Conservation (phyloP, 1,140 invertebrate genomes). For the Drosophila sp. region DNA sequence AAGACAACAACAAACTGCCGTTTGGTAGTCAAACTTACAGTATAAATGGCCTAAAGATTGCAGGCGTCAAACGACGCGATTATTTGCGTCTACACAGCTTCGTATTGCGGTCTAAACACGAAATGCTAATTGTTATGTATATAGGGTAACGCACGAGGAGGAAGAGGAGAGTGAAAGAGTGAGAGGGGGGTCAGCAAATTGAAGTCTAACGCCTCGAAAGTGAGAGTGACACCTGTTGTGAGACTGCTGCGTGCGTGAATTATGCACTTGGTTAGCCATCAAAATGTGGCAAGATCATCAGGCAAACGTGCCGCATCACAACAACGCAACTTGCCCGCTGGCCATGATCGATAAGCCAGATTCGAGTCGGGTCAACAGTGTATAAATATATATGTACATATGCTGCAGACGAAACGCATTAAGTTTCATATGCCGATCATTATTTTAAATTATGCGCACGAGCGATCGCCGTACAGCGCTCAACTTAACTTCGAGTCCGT, state of each 20-base stretch:
- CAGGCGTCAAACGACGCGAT: conserved; percentile 63
- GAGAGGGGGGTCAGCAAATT: conserved; percentile 13
- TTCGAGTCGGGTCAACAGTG: conserved; percentile 4
- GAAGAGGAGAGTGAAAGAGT: not conserved
- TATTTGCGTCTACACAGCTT: conserved; percentile 52
- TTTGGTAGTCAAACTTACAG: conserved; percentile 36
- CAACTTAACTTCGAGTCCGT: not conserved
- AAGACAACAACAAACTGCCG: conserved; percentile 30
- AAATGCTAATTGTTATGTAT: conserved; percentile 75
- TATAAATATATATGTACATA: too few species aligned
- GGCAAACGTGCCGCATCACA: conserved; percentile 15
- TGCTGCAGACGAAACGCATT: conserved; percentile 69
- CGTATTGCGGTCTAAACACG: conserved; percentile 15
- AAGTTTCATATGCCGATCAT: conserved; percentile 74
- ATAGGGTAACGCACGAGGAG: conserved; percentile 46
- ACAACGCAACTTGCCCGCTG: not conserved
- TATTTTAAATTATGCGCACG: conserved; percentile 83
- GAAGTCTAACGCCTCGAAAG: conserved; percentile 57
- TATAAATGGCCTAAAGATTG: conserved; percentile 56
- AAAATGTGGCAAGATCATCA: conserved; percentile 55
- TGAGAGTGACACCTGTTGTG: conserved; percentile 75
- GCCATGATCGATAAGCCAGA: conserved; percentile 47
- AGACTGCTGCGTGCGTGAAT: conserved; percentile 50
- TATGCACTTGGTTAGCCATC: conserved; percentile 52
- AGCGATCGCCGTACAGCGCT: conserved; percentile 50